Evolutionary conservation across 2,113 vertebrate genomes (phyloP).

Genomic region (Vulpes ferrilata): DNA sequence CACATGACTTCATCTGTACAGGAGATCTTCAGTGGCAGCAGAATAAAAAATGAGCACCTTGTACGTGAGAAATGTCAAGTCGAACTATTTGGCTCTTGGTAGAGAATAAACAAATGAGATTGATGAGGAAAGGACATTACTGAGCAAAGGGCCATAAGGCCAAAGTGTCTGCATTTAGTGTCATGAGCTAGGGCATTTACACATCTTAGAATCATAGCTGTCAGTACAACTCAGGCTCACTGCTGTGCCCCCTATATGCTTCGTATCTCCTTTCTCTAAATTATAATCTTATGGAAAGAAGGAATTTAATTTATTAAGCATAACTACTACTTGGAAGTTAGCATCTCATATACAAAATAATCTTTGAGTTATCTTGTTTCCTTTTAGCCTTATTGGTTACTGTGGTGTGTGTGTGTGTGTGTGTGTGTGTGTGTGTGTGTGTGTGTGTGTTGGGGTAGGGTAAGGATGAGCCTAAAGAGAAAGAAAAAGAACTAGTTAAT

Average conservation of each 20-base stretch:
- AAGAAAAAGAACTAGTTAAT: constrained; percentile 44
- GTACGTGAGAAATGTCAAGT: neutral
- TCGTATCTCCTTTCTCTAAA: neutral
- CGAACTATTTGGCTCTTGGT: neutral
- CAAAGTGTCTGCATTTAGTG: no score
- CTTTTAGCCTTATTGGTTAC: neutral
- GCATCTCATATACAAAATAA: neutral
- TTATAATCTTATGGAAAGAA: neutral
- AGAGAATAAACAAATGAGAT: neutral
- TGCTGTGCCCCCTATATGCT: neutral
- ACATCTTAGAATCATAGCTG: neutral
- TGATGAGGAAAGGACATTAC: neutral
- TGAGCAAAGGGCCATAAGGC: neutral
- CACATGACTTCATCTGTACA: neutral
- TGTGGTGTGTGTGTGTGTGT: neutral
- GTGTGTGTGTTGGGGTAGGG: neutral
- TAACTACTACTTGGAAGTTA: neutral
- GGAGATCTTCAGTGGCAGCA: neutral
- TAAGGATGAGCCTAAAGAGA: neutral
- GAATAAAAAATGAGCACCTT: neutral
- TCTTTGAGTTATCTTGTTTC: neutral
- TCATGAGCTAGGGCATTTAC: neutral
- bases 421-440: no score
- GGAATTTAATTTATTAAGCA: neutral
- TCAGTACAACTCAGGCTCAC: neutral